Evolutionary conservation across 2,888 invertebrate species (phyloP).

Genomic region (Lithophane ornitopus): DNA sequence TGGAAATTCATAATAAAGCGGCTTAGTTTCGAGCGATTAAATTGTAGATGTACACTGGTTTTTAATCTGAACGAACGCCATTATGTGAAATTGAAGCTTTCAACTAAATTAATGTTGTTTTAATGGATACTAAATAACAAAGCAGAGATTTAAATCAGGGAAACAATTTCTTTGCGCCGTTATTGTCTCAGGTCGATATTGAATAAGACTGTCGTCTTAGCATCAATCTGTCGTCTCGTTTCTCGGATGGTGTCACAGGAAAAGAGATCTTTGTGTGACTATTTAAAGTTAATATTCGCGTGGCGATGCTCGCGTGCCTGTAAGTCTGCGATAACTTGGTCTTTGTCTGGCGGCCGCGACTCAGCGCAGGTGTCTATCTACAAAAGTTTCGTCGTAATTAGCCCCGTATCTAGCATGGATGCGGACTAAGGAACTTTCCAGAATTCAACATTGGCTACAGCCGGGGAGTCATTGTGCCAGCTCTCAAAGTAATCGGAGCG

Average conservation of each 20-base stretch:
- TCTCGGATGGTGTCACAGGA: constrained; percentile 65
- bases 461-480: constrained; percentile 87
- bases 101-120: constrained; percentile 70
- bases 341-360: constrained; percentile 87
- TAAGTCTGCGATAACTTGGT: constrained; percentile 88
- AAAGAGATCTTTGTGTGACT: constrained; percentile 71
- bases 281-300: constrained; percentile 78
- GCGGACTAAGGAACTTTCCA: constrained; percentile 88
- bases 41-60: constrained; percentile 54
- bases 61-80: constrained; percentile 51
- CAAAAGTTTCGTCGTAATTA: constrained; percentile 90
- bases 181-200: constrained; percentile 82
- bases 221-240: constrained; percentile 78
- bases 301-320: constrained; percentile 77
- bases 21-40: constrained; percentile 63
- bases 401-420: constrained; percentile 88
- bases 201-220: constrained; percentile 80
- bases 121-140: constrained; percentile 72
- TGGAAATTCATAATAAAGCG: constrained; percentile 66
- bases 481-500: constrained; percentile 89
- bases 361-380: constrained; percentile 90
- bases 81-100: constrained; percentile 67
- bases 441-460: constrained; percentile 88
- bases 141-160: constrained; percentile 72
- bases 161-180: constrained; percentile 76